Evolutionary conservation across 2,888 invertebrate species (phyloP).

Genomic region (Geophilus truncorum): DNA sequence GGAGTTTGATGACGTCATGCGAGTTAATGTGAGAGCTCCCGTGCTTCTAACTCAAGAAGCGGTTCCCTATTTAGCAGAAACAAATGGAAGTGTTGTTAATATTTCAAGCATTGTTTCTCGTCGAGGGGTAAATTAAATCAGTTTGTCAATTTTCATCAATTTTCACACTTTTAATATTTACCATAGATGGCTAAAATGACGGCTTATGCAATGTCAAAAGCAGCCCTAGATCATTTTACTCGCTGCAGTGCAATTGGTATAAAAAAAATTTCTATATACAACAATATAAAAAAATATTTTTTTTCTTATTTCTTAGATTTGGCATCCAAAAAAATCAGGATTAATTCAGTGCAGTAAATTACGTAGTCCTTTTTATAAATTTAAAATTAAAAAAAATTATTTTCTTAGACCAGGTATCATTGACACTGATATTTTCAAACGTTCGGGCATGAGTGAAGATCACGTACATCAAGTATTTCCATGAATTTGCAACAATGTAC

Average conservation of each 20-base stretch:
- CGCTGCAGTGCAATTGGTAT: not conserved
- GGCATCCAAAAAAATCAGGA: too few species aligned
- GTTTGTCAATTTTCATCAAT: not conserved
- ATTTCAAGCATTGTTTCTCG: not conserved
- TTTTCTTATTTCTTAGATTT: too few species aligned
- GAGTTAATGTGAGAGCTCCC: not conserved
- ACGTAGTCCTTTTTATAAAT: too few species aligned
- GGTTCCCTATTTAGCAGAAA: not conserved
- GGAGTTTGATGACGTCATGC: not conserved
- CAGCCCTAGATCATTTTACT: not conserved
- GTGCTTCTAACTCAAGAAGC: not conserved
- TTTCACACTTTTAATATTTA: not conserved
- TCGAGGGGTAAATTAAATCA: not conserved
- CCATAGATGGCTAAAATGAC: not conserved
- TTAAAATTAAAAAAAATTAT: too few species aligned
- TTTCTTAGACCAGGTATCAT: too few species aligned
- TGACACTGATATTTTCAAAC: too few species aligned
- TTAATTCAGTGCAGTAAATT: too few species aligned
- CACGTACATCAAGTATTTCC: too few species aligned
- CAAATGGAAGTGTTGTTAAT: slow-evolving; percentile 6
- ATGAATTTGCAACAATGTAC: too few species aligned
- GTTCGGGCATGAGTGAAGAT: too few species aligned
- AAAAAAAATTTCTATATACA: too few species aligned
- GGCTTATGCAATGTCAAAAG: not conserved
- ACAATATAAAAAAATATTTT: too few species aligned